phyloP scores from a whole-genome alignment of 2,113 vertebrate species.

The Pheucticus melanocephalus region DNA sequence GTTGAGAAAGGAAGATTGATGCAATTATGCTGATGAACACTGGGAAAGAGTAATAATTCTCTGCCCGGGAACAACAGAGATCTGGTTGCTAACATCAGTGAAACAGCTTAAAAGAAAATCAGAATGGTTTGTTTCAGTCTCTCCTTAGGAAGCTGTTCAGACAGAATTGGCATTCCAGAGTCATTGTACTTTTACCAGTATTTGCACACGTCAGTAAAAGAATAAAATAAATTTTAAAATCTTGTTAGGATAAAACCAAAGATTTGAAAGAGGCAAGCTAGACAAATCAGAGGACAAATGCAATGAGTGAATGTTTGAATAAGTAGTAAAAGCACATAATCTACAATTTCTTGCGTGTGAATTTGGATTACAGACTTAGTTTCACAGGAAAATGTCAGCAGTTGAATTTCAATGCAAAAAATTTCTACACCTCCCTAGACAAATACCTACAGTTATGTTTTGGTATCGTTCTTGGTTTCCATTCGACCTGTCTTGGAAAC shows the following conservation, averaged over 20 bases:
- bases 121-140: not conserved
- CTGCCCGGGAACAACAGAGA: not conserved
- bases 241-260: not conserved
- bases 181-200: not conserved
- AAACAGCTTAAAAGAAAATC: not conserved
- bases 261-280: not conserved
- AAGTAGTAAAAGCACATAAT: not conserved
- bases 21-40: not conserved
- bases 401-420: not conserved
- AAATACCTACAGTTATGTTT: not conserved
- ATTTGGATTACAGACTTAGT: not conserved
- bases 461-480: not conserved
- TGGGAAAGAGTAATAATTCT: not conserved
- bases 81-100: not conserved
- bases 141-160: not conserved
- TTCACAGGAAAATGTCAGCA: not conserved
- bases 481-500: not conserved
- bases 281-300: not conserved
- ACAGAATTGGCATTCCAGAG: not conserved
- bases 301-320: not conserved
- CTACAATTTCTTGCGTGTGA: not conserved
- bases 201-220: not conserved
- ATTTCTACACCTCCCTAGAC: not conserved
- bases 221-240: not conserved
- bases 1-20: not conserved